These are phyloP conservation scores for Rhopalosiphum maidis DNA, from an alignment of 1,140 invertebrate species.

Conservation along the genomic window DNA sequence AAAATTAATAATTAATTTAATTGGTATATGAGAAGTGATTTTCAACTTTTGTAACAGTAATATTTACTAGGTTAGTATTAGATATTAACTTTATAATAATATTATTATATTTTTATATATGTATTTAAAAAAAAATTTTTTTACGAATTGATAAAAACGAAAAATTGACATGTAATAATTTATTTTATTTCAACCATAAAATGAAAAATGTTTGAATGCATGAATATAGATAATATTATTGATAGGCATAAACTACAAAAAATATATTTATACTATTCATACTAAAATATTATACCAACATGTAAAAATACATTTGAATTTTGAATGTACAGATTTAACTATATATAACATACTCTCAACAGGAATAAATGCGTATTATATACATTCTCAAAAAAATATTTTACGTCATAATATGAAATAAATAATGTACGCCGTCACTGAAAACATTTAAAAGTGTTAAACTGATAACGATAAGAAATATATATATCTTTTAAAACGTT, in stretches of 20 bases:
- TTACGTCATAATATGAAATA: neutral
- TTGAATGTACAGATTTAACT: no score
- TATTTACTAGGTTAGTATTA: no score
- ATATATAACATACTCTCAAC: no score
- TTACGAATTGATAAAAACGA: neutral
- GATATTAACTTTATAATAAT: no score
- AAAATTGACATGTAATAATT: neutral
- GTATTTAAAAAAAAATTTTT: neutral
- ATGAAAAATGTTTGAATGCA: no score
- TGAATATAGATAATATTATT: neutral
- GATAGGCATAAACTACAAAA: neutral
- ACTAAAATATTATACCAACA: no score
- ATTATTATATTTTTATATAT: no score
- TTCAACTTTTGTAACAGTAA: no score
- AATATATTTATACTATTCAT: neutral
- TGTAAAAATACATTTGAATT: no score
- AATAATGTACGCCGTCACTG: no score
- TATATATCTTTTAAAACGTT: neutral
- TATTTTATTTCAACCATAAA: neutral
- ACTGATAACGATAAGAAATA: neutral
- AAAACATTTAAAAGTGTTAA: neutral
- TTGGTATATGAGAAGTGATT: neutral
- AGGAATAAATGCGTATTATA: no score
- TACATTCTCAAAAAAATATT: neutral
- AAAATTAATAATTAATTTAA: neutral